Conservation (phyloP, 2,888 invertebrate species). For the Pristionchus mayeri region DNA sequence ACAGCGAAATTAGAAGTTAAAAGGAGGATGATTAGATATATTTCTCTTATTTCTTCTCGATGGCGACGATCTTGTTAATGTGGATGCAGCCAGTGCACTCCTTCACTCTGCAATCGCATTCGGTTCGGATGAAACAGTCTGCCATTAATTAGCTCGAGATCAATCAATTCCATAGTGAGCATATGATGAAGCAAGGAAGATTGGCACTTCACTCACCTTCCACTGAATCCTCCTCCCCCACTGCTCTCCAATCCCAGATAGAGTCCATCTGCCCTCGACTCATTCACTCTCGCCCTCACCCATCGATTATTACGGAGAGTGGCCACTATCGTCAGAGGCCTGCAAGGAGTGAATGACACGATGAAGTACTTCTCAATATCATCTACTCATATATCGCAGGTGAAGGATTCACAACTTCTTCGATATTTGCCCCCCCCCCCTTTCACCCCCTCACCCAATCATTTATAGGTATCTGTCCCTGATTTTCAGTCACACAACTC, state of each 20-base stretch:
- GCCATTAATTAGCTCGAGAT: neutral
- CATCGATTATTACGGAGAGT: slow-evolving; percentile 39
- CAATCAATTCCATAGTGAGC: too few relatives aligned
- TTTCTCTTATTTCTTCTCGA: slow-evolving; percentile 22
- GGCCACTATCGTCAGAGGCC: slow-evolving; percentile 40
- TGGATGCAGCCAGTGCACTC: slow-evolving; percentile 42
- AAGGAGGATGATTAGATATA: too few relatives aligned
- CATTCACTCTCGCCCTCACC: slow-evolving; percentile 45
- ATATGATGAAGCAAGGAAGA: too few relatives aligned
- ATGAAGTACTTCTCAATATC: slow-evolving; percentile 6
- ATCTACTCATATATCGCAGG: neutral
- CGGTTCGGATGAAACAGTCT: neutral
- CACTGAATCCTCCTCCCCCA: slow-evolving; percentile 44
- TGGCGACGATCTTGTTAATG: slow-evolving; percentile 44
- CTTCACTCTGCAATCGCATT: slow-evolving; percentile 28
- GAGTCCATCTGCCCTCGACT: slow-evolving; percentile 12
- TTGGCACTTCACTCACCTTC: slow-evolving; percentile 18
- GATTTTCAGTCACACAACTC: too few relatives aligned
- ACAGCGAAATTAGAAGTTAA: too few relatives aligned
- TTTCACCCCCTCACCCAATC: too few relatives aligned
- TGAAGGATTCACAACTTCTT: too few relatives aligned
- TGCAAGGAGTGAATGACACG: too few relatives aligned
- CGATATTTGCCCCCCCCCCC: too few relatives aligned
- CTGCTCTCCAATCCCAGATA: slow-evolving; percentile 45
- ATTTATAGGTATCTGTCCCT: too few relatives aligned